These are phyloP conservation scores for Carduelis carduelis DNA, from an alignment of 2,797 vertebrate genomes.

Conservation along the genomic window DNA sequence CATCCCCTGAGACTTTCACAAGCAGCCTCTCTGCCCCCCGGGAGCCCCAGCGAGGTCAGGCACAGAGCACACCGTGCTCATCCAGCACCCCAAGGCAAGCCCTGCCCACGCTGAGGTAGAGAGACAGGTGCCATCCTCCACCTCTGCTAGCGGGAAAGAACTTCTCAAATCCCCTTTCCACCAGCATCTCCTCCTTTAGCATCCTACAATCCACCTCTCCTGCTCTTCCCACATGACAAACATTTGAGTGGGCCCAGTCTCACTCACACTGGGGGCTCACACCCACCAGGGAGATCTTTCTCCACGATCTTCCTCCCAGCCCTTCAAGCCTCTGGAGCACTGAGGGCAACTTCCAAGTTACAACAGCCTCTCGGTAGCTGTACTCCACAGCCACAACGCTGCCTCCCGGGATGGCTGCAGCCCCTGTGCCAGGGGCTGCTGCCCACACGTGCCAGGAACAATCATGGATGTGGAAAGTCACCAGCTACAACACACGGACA, in stretches of 20 bases:
- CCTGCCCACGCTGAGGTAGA: fast-evolving
- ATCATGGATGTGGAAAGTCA: neutral
- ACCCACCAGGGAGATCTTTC: neutral
- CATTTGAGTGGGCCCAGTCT: neutral
- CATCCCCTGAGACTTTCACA: fast-evolving
- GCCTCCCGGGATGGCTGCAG: neutral
- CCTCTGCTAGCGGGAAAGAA: neutral
- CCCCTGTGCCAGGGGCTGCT: neutral
- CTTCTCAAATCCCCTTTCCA: neutral
- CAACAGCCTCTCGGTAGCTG: too few relatives aligned
- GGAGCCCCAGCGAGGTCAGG: fast-evolving
- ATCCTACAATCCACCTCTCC: neutral
- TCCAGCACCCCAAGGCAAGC: neutral
- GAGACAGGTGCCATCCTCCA: neutral
- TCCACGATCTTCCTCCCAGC: neutral
- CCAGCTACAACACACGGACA: neutral
- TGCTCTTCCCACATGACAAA: fast-evolving
- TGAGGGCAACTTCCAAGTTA: neutral
- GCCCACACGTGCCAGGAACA: neutral
- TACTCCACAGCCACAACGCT: neutral
- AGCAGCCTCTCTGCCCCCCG: neutral
- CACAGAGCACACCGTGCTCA: neutral
- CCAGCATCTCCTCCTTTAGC: neutral
- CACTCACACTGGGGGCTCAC: neutral
- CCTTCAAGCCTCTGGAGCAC: neutral